phyloP scores from a whole-genome alignment of 1,140 invertebrate genomes.

The Diorhabda sublineata region DNA sequence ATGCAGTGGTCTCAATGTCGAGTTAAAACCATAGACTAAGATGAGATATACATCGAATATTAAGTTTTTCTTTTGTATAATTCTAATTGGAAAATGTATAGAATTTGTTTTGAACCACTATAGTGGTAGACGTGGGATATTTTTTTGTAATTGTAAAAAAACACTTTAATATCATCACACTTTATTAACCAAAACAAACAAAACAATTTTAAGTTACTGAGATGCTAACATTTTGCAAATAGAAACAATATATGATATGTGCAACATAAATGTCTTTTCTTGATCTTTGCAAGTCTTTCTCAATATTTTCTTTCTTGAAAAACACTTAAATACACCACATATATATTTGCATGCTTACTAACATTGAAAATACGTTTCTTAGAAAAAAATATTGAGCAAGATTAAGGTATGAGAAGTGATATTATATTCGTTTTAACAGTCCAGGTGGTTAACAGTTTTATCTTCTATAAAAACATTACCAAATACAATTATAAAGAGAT shows the following conservation, averaged over 20 bases:
- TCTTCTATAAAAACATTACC: background rate
- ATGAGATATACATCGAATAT: no score
- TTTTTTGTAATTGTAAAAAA: background rate
- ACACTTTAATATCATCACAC: slow-evolving; percentile 37
- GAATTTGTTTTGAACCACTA: no score
- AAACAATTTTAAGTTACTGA: slow-evolving; percentile 38
- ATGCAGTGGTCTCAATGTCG: no score
- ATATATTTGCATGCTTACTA: slow-evolving; percentile 12
- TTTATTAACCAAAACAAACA: slow-evolving; percentile 45
- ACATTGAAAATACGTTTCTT: slow-evolving; percentile 26
- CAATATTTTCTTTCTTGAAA: slow-evolving; percentile 28
- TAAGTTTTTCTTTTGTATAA: no score
- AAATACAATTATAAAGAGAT: no score
- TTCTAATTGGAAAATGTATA: no score
- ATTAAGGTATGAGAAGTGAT: background rate
- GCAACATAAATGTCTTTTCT: slow-evolving; percentile 24
- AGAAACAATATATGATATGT: slow-evolving; percentile 41
- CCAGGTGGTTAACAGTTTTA: no score
- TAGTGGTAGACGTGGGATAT: no score
- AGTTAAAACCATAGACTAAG: no score
- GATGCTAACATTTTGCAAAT: slow-evolving; percentile 43
- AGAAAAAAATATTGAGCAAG: slow-evolving; percentile 28
- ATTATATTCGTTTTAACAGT: no score
- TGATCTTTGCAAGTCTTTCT: slow-evolving; percentile 17
- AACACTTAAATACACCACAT: slow-evolving; percentile 26